Evolutionary conservation across 1,140 invertebrate genomes (phyloP).

Genomic region (Andricus grossulariae): DNA sequence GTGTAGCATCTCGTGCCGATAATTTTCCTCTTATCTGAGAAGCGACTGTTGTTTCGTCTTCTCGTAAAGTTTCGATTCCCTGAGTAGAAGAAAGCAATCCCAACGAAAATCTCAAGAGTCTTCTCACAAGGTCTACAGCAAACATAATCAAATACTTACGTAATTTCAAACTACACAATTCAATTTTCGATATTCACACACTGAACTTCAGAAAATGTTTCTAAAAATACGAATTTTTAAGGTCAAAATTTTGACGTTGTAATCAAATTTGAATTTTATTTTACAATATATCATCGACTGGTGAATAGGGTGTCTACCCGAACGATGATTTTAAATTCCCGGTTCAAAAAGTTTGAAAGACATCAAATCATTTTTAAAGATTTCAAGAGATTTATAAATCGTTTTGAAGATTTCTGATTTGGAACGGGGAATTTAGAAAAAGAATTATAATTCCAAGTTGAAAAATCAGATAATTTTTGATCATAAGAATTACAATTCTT

Average conservation of each 20-base stretch:
- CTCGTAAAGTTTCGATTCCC: slow-evolving; percentile 62
- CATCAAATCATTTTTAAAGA: no score
- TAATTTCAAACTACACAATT: neutral
- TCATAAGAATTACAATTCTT: no score
- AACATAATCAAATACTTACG: neutral
- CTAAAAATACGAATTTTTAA: no score
- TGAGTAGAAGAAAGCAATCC: slow-evolving; percentile 67
- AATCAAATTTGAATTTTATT: neutral
- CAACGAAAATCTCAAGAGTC: slow-evolving; percentile 67
- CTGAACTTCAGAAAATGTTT: no score
- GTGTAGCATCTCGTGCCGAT: slow-evolving; percentile 57
- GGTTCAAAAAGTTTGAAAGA: no score
- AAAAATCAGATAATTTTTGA: no score
- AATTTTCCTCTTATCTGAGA: slow-evolving; percentile 69
- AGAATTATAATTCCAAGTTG: no score
- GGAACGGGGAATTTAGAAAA: no score
- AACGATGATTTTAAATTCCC: no score
- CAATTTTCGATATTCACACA: slow-evolving; percentile 29
- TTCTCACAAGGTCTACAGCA: slow-evolving; percentile 59
- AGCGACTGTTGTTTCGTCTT: slow-evolving; percentile 68
- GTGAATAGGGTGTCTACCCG: neutral
- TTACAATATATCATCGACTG: slow-evolving; percentile 36
- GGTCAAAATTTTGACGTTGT: no score
- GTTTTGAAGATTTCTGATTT: no score
- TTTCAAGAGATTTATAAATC: no score